Evolutionary conservation across 2,888 invertebrate genomes (phyloP), one percentile per base, ranked within the genome.

Genomic region (Agrotis clavis): DNA sequence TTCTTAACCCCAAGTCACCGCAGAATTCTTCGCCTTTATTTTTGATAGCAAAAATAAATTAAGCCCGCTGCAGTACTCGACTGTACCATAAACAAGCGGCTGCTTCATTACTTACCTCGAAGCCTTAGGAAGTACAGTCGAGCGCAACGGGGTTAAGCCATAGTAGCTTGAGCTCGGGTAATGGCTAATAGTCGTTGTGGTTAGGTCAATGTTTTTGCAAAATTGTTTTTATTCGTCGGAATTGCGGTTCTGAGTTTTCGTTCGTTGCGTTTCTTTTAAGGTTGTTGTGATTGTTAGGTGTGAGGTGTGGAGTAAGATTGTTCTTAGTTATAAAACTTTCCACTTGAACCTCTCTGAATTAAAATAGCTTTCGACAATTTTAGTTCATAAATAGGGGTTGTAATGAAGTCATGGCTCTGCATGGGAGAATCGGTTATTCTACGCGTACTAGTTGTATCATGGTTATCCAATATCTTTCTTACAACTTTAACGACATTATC

Each of bases 61-160:
- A 83, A 78, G 64, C 65, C 54, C 60, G 18, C 61, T 72, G 71
- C 71, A 83, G 71, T 83, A 64, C 84, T 76, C 70, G 73, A 82
- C 84, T 81, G 84, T 80, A 82, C 77, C 64, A 84, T 79, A 86
- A 86, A 86, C 76, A 87, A 83, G 73, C 76, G 77, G 70, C 82
- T 59, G 73, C 77, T 85, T 85, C 86, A 86, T 86, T 86, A 85
- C 84, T 86, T 86, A 87, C 86, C 82, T 85, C 81, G 92, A 92
- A 92, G 89, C 92, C 92, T 70, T 92, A 90, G 76, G 71, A 87
- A 69, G 75, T 78, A 78, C 77, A 81, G 87, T 67, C 85, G 83
- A 69, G 76, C 63, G 75, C 83, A 86, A 88, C 88, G 90, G 87
- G 87, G 87, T 89, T 92, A 93, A 92, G 86, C 90, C 93, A 50